Evolutionary conservation across 1,140 invertebrate species (phyloP), one percentile per base, ranked within the genome.

Genomic region (Apis laboriosa): DNA sequence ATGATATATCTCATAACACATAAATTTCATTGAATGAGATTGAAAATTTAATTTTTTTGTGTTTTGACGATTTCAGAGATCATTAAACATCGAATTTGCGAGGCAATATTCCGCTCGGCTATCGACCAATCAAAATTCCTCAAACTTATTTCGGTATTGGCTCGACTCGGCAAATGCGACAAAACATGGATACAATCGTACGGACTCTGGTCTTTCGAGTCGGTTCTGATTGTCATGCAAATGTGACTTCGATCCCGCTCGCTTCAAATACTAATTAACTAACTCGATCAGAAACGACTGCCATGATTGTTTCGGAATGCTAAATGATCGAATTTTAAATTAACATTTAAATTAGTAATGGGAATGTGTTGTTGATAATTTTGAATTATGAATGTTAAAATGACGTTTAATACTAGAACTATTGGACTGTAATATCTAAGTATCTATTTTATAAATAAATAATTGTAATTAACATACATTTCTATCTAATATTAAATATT

Each of bases 241-340:
- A 82, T 86, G 67, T 77, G 84, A 88, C 63, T 90, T 90, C 86
- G 28, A 49, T 15, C 24, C 56, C 49, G 55, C 17, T 74, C 49
- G 19, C 13, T 43, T 60, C 34, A 43, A 60, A 49, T 74, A 49
- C 56, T 60, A 60, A 74, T 74, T 56, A 43, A 58, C 58, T 56
- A 71, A 71, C 70, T 24, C 49, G 49, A 53, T 55, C 49, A 71
- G 24, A 28, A 55, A 17, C 49, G 70, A 43, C 19, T 58, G 55
- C 34, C 71, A 11, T 72, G 70, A 60, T 74, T 74, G 56, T 60
- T n/a, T 49, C 55, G 9, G n/a, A 19, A 56, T 60, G 34, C 43
- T 49, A 61, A 49, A 56, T 43, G n/a, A 61, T 43, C 34, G 34
- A 51, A 61, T 75, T 60, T 75, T 75, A 43, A 75, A 75, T 19